phyloP scores from a whole-genome alignment of 2,113 vertebrate species.

The Thinocorus orbignyianus region DNA sequence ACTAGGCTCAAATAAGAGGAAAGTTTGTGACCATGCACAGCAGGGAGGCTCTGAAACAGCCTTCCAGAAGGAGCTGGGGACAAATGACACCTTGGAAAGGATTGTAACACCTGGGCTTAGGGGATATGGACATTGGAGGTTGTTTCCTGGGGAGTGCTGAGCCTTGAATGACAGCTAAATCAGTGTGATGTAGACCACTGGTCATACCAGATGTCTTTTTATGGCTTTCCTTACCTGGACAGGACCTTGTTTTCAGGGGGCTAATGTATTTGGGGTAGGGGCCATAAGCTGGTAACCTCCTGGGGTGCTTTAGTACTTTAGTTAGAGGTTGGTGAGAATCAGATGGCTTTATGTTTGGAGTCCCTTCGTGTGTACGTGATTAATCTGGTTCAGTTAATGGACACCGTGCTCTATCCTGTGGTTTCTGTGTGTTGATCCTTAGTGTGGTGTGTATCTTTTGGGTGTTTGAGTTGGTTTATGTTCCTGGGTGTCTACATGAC shows the following conservation, averaged over 20 bases:
- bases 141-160: neutral
- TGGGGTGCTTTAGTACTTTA: neutral
- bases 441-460: conserved; percentile 18
- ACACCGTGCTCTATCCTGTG: neutral
- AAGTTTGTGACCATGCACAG: neutral
- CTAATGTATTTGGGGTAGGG: neutral
- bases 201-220: neutral
- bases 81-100: neutral
- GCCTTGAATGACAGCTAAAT: neutral
- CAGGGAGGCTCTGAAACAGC: neutral
- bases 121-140: neutral
- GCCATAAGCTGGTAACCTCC: neutral
- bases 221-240: neutral
- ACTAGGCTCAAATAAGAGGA: neutral
- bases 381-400: conserved; percentile 22
- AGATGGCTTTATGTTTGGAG: conserved; percentile 26
- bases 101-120: neutral
- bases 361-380: neutral
- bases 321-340: conserved; percentile 8
- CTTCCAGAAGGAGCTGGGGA: neutral
- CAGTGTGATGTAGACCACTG: neutral
- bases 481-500: conserved; percentile 39
- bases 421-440: conserved; percentile 42
- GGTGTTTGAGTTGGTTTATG: conserved; percentile 32
- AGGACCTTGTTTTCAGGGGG: neutral